Evolutionary conservation across 2,113 vertebrate species (phyloP), one percentile per base, ranked within the genome.

Genomic region (Lethenteron camtschaticum): DNA sequence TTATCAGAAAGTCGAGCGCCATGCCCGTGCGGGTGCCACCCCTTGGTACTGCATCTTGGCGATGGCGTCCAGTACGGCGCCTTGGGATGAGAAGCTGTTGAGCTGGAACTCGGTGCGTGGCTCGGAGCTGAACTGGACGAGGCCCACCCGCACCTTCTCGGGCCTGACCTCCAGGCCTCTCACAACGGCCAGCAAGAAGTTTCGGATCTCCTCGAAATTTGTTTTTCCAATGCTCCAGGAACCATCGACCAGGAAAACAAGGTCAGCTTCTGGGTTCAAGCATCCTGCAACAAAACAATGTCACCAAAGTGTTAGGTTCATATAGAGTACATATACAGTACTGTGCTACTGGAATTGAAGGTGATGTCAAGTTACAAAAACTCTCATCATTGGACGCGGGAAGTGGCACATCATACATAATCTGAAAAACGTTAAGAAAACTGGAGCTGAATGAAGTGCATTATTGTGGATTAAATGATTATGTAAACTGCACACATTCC

Each of bases 41-140:
- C 63, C 24, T 24, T 16, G n/a, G 63, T 66, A 66, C 10, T n/a
- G 63, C 9, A 24, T 9, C 24, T 66, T 66, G 63, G 9, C n/a
- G n/a, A 66, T 66, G 8, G 63, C 63, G n/a, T 66, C 24, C 63
- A 66, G 24, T 8, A 66, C 63, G n/a, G 63, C 63, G 9, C 10
- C 63, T 66, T 66, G 63, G n/a, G 63, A 66, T 9, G n/a, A 16
- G 63, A 16, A 24, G n/a, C 24, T n/a, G n/a, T n/a, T n/a, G 63
- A 66, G 63, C n/a, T 66, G 63, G 24, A 66, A 66, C n/a, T 16
- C 9, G 2, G 63, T 66, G 24, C 63, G 63, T 9, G n/a, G 63
- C 63, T 24, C n/a, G 63, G n/a, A n/a, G 10, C 63, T 66, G 63
- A 66, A 66, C 63, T 66, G n/a, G 63, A 66, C 63, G 63, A 66